Percentiles rank a stretch among this genome's conserved stretches.
Conservation (phyloP, 2,888 invertebrate species). For the Taenaris catops region DNA sequence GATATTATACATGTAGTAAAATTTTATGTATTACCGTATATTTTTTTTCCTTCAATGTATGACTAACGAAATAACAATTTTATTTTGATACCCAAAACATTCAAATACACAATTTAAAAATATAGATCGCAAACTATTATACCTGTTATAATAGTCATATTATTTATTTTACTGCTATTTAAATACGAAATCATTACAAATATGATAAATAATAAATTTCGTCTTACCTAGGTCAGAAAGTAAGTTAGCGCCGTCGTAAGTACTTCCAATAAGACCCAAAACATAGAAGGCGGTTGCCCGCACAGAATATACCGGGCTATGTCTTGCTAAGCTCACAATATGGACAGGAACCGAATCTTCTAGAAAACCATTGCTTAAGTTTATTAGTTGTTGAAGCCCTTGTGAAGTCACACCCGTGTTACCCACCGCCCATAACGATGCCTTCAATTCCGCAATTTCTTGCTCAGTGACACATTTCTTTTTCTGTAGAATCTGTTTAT, state of each 20-base stretch:
- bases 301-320: constrained; percentile 91
- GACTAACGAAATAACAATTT: no score
- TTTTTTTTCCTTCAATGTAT: no score
- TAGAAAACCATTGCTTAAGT: constrained; percentile 54
- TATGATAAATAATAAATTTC: no score
- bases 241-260: constrained; percentile 89
- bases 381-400: constrained; percentile 87
- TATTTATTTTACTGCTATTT: no score
- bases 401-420: constrained; percentile 88
- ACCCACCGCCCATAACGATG: constrained; percentile 94
- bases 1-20: no score
- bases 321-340: constrained; percentile 85
- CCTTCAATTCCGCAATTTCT: constrained; percentile 89
- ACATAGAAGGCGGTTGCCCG: constrained; percentile 94
- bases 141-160: no score
- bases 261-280: constrained; percentile 91
- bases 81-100: no score
- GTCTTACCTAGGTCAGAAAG: constrained; percentile 84
- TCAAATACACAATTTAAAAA: no score
- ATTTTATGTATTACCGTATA: no score
- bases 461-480: constrained; percentile 82
- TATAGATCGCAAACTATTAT: no score
- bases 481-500: constrained; percentile 51
- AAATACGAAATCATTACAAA: no score
- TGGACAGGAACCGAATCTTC: constrained; percentile 67